These are phyloP conservation scores for Fringilla coelebs DNA, from an alignment of 2,797 vertebrate species.

Conservation along the genomic window DNA sequence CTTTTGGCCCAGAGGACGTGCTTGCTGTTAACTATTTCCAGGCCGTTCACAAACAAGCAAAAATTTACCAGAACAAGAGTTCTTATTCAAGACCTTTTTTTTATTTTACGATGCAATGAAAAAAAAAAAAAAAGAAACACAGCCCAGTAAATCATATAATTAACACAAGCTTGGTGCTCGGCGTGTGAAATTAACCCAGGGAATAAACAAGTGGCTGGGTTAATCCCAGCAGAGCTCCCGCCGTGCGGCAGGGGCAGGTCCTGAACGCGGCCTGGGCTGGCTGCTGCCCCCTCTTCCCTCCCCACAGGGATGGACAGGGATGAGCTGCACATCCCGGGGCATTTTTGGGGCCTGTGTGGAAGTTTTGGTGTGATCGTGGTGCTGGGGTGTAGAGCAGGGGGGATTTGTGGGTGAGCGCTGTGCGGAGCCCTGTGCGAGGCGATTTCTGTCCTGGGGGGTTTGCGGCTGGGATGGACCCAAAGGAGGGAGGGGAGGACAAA, in stretches of 20 bases:
- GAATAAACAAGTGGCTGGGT: constrained; percentile 53
- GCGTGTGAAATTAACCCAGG: constrained; percentile 57
- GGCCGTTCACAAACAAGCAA: constrained; percentile 6
- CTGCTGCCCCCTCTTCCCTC: background rate
- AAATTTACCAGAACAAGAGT: constrained; percentile 35
- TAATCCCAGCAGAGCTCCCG: background rate
- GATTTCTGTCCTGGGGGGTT: background rate
- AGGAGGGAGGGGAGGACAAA: background rate
- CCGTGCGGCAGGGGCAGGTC: background rate
- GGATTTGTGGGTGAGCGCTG: background rate
- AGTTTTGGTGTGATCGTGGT: rapidly evolving
- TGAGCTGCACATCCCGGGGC: background rate
- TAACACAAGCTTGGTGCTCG: constrained; percentile 47
- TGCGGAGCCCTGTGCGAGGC: background rate
- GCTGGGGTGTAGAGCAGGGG: background rate
- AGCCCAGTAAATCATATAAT: constrained; percentile 53
- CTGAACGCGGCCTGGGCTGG: background rate
- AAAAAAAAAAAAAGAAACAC: constrained; percentile 31
- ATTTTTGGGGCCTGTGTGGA: background rate
- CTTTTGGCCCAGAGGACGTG: background rate
- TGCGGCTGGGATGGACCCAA: background rate
- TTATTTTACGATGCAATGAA: constrained; percentile 39
- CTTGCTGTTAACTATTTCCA: constrained; percentile 45
- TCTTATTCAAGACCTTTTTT: constrained; percentile 31
- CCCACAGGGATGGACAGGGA: rapidly evolving